Conservation (phyloP, 2,113 vertebrate species). For the Tiliqua scincoides region DNA sequence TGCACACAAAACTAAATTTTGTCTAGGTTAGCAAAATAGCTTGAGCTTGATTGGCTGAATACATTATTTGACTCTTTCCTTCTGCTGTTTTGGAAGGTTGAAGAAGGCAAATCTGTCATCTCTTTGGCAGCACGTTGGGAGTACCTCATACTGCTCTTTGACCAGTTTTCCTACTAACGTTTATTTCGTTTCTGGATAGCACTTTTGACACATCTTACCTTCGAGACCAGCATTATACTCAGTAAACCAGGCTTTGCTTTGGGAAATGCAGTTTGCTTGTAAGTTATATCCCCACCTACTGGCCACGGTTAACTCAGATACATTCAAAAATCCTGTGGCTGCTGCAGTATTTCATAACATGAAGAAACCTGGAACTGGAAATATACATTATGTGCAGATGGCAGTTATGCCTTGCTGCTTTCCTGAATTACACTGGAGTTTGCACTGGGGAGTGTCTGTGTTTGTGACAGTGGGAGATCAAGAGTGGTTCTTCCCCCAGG, state of each 20-base stretch:
- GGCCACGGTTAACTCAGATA: constrained; percentile 49
- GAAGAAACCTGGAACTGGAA: constrained; percentile 28
- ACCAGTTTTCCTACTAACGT: not conserved
- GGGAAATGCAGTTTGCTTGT: constrained; percentile 1
- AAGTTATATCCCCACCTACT: constrained; percentile 58
- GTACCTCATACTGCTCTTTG: no score
- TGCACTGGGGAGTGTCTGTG: constrained; percentile 21
- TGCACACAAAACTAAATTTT: not conserved
- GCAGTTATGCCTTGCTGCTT: not conserved
- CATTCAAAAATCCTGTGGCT: constrained; percentile 21
- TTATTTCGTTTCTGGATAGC: not conserved
- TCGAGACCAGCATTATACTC: not conserved
- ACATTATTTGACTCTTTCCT: not conserved
- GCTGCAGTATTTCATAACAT: constrained; percentile 49
- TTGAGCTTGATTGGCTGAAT: not conserved
- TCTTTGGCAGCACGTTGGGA: not conserved
- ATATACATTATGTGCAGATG: not conserved
- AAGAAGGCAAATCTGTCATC: not conserved
- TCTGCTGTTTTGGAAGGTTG: not conserved
- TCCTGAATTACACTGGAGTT: not conserved
- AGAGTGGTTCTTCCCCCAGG: not conserved
- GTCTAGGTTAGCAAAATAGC: not conserved
- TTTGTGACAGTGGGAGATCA: constrained; percentile 24
- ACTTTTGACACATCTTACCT: not conserved
- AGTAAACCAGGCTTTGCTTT: not conserved